Evolutionary conservation across 2,888 invertebrate species (phyloP).

Genomic region (Diaphora mendica): DNA sequence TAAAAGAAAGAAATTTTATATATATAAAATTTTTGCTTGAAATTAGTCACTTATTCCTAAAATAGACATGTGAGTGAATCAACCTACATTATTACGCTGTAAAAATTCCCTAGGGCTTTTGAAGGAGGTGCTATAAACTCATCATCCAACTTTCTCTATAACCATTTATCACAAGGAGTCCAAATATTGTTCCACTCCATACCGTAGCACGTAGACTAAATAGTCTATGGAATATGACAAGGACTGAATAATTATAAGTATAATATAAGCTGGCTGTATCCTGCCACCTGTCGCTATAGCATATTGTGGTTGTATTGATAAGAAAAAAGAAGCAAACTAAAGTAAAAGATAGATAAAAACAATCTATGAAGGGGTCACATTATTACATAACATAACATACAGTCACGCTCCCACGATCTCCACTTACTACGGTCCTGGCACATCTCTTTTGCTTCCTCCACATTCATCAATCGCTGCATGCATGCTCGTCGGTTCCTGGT

Average conservation of each 20-base stretch:
- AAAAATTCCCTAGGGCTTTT: slow-evolving; percentile 53
- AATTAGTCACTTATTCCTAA: background rate
- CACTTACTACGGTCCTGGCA: no score
- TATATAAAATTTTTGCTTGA: background rate
- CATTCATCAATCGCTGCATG: no score
- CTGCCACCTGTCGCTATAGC: background rate
- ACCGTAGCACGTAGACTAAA: background rate
- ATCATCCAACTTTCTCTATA: slow-evolving; percentile 43
- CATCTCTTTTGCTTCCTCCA: no score
- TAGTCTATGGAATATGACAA: background rate
- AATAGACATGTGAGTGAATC: slow-evolving; percentile 3
- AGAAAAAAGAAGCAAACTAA: background rate
- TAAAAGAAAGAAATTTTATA: background rate
- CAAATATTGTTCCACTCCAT: slow-evolving; percentile 20
- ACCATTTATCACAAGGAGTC: slow-evolving; percentile 33
- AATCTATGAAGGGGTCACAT: no score
- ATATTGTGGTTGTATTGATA: background rate
- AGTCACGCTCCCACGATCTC: no score
- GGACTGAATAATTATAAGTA: background rate
- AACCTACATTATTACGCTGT: slow-evolving; percentile 16
- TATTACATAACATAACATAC: no score
- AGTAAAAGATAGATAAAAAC: background rate
- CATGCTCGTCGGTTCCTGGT: no score
- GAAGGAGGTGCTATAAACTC: slow-evolving; percentile 15
- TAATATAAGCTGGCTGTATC: background rate